Conservation (phyloP, 2,113 vertebrate genomes). For the Bubo bubo region DNA sequence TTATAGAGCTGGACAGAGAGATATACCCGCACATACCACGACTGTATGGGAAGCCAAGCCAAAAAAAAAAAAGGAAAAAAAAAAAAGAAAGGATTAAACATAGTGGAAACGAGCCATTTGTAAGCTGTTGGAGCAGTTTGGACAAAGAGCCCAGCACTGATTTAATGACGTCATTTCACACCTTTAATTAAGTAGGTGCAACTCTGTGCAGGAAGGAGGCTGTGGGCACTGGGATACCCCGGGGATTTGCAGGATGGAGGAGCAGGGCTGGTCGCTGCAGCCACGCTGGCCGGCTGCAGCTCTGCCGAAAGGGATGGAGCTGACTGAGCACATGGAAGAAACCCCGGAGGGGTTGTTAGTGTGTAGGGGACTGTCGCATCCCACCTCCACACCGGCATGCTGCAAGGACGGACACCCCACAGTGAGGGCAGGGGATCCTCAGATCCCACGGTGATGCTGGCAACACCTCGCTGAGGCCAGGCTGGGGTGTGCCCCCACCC, state of each 20-base stretch:
- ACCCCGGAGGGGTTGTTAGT: not conserved
- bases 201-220: not conserved
- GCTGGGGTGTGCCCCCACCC: too few relatives aligned
- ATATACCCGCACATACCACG: not conserved
- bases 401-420: rapidly evolving
- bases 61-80: not conserved
- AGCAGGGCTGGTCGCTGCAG: not conserved
- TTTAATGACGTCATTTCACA: constrained; percentile 48
- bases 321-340: rapidly evolving
- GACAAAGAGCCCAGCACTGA: not conserved
- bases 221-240: not conserved
- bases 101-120: not conserved
- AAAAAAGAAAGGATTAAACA: not conserved
- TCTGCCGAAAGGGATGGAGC: not conserved
- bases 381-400: not conserved
- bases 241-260: not conserved
- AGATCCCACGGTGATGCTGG: not conserved
- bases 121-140: not conserved
- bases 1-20: not conserved
- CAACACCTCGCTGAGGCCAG: not conserved
- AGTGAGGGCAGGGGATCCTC: not conserved
- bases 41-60: not conserved
- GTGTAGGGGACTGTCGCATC: not conserved
- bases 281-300: not conserved
- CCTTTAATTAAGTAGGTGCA: constrained; percentile 36